Conservation (phyloP, 2,113 vertebrate genomes). For the Gallinago media region DNA sequence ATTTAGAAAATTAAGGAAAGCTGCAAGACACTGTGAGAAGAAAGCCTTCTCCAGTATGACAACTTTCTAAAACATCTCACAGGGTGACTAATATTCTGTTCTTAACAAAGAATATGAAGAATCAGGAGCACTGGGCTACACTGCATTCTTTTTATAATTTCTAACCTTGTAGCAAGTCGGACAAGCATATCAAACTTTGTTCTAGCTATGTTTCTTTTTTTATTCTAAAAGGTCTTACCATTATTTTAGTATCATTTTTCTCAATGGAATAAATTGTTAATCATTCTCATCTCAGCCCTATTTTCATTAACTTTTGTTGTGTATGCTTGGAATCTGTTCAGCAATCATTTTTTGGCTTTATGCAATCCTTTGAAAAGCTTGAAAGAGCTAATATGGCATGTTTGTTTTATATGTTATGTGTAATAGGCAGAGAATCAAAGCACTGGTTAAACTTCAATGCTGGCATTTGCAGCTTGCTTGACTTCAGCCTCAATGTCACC, state of each 20-base stretch:
- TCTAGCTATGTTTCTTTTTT: background rate
- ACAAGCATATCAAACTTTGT: background rate
- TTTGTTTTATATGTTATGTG: conserved; percentile 24
- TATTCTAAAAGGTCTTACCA: background rate
- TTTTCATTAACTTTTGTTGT: conserved; percentile 12
- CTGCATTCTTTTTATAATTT: background rate
- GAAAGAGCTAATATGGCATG: background rate
- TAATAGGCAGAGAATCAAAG: conserved; percentile 37
- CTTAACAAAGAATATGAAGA: background rate
- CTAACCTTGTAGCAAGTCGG: background rate
- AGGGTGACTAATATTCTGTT: background rate
- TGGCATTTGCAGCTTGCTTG: conserved; percentile 14
- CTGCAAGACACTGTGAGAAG: background rate
- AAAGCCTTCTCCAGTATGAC: background rate
- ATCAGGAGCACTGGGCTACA: background rate
- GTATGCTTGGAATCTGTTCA: background rate
- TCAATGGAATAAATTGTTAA: background rate
- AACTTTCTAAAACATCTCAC: background rate
- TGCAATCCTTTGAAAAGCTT: conserved; percentile 30
- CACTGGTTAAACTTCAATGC: background rate
- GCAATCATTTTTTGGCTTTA: background rate
- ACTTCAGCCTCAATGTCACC: background rate
- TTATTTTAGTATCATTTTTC: background rate
- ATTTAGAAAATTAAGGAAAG: background rate
- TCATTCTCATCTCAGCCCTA: background rate